phyloP scores from a whole-genome alignment of 1,140 invertebrate genomes.

The Drosophila simulans region DNA sequence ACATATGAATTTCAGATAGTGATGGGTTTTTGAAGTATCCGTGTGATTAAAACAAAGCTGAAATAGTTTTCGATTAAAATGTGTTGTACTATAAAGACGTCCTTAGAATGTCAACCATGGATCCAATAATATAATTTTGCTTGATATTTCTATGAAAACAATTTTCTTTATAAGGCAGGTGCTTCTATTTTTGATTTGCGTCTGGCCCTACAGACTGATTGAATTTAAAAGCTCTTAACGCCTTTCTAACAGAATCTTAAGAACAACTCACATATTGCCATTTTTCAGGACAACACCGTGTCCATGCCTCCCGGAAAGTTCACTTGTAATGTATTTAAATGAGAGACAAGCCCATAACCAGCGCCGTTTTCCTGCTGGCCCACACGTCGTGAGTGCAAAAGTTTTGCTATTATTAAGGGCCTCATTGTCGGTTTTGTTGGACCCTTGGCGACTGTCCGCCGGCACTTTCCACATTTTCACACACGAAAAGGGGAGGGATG shows the following conservation, averaged over 20 bases:
- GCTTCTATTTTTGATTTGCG: too few relatives aligned
- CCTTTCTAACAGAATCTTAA: constrained; percentile 38
- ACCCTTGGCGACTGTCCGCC: constrained; percentile 60
- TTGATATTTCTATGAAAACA: too few relatives aligned
- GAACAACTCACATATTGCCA: constrained; percentile 44
- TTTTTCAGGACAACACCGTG: constrained; percentile 1
- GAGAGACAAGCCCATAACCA: constrained; percentile 44
- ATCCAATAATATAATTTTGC: too few relatives aligned
- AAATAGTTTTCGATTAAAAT: too few relatives aligned
- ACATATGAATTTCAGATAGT: neutral
- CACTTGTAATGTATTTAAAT: constrained; percentile 64
- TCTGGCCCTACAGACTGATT: constrained; percentile 30
- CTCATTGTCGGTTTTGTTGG: constrained; percentile 79
- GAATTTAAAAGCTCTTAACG: constrained; percentile 54
- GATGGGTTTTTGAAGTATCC: too few relatives aligned
- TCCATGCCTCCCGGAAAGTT: constrained; percentile 43
- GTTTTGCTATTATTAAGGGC: constrained; percentile 79
- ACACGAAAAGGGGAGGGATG: constrained; percentile 3
- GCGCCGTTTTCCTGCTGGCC: constrained; percentile 27
- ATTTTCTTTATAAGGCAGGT: too few relatives aligned
- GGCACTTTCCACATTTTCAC: constrained; percentile 1
- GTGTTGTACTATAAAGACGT: too few relatives aligned
- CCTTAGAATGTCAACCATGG: too few relatives aligned
- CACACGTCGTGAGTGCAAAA: constrained; percentile 73
- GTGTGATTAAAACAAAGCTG: too few relatives aligned